Evolutionary conservation across 2,113 vertebrate genomes (phyloP), one percentile per base, ranked within the genome.

Genomic region (Cervus canadensis): DNA sequence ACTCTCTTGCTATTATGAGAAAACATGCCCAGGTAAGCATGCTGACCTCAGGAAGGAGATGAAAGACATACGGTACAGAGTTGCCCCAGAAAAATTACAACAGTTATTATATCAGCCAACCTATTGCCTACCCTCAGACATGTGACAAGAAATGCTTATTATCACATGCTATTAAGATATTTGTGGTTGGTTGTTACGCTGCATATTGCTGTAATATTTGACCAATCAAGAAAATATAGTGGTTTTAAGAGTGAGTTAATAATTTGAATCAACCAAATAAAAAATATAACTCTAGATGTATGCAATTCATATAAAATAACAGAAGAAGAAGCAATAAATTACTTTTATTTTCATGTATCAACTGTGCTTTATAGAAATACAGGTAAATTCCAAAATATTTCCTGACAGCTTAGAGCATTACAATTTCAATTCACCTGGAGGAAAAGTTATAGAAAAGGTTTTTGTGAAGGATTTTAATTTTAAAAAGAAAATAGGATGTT

Each of bases 401-500:
- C 45, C 87, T 96, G 82, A 94, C 82, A 97, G 91, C 78, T 94
- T 94, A 94, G 67, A 93, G 16, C 86, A 97, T 93, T 94, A 92
- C 25, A 91, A 96, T 91, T 95, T 97, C 82, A 96, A 94, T 95
- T 96, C 94, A 91, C 87, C 94, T 96, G 60, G 59, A 96, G 60
- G n/a, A 87, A 97, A 91, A 40, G 8, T 74, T 93, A 93, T 6
- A 93, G 36, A 76, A 97, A 95, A 90, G 14, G 36, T 87, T 93
- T 97, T 83, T 67, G 52, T 90, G 54, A 95, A 89, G 11, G 74
- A 86, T 92, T 97, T 95, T 94, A 97, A 88, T 96, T 97, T 82
- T 59, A 86, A 96, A 95, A 84, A 87, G 40, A 88, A 92, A 94
- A 93, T 54, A 57, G 17, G 12, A 93, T 97, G 67, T 21, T 91